Percentiles rank a stretch among this genome's conserved stretches.
These are phyloP conservation scores for Mythimna lalbum DNA, from an alignment of 2,888 invertebrate species.

Conservation along the genomic window DNA sequence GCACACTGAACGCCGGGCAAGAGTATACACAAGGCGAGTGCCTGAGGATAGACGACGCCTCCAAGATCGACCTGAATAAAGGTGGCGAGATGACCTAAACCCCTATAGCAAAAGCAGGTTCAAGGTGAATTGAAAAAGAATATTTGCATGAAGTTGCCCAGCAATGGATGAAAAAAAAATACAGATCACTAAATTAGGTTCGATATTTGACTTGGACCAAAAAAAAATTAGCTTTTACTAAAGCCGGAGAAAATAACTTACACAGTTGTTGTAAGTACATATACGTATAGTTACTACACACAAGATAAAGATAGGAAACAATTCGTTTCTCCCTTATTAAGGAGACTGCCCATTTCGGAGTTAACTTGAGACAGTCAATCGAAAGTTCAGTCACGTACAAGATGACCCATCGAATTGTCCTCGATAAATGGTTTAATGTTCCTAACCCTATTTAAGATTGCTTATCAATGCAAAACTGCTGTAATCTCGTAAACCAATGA, in stretches of 20 bases:
- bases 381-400: slow-evolving; percentile 36
- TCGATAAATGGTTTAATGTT: slow-evolving; percentile 34
- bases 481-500: slow-evolving; percentile 47
- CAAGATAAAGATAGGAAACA: neutral
- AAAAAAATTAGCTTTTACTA: no score
- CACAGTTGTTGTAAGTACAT: neutral
- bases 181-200: no score
- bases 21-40: no score
- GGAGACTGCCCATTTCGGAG: neutral
- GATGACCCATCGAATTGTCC: slow-evolving; percentile 39
- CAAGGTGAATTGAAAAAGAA: no score
- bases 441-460: slow-evolving; percentile 40
- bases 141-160: no score
- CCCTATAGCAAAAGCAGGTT: no score
- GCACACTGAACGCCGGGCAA: no score
- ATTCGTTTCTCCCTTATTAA: neutral
- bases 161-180: no score
- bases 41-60: no score
- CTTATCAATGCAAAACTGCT: slow-evolving; percentile 37
- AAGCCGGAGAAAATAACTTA: neutral
- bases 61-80: no score
- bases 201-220: no score
- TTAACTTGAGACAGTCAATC: slow-evolving; percentile 10
- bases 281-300: neutral
- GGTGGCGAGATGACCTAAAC: no score